Conservation (phyloP, 2,113 vertebrate species). For the Myrmecophaga tridactyla region DNA sequence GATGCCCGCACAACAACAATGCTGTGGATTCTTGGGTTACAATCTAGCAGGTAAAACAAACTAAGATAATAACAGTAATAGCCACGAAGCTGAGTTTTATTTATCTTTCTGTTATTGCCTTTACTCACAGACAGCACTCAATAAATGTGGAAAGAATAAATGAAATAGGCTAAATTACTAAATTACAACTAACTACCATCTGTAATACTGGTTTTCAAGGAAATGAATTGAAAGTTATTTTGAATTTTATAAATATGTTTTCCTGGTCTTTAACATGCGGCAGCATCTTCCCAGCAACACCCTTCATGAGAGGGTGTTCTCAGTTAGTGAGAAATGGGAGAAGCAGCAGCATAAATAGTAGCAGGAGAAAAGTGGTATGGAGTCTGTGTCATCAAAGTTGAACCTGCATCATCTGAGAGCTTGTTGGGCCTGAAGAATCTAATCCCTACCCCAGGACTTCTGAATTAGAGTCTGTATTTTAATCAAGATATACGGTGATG, state of each 20-base stretch:
- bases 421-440: not conserved
- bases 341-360: not conserved
- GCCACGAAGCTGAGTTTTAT: not conserved
- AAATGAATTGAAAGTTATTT: not conserved
- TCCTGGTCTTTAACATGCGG: not conserved
- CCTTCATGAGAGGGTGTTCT: not conserved
- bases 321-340: not conserved
- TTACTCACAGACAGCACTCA: not conserved
- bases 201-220: not conserved
- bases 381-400: not conserved
- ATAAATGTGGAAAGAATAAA: not conserved
- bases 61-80: not conserved
- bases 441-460: not conserved
- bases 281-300: not conserved
- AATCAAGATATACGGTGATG: not conserved
- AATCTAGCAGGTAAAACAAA: not conserved
- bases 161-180: not conserved
- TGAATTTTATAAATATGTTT: not conserved
- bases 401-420: not conserved
- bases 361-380: not conserved
- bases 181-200: not conserved
- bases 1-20: not conserved
- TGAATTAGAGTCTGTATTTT: not conserved
- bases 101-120: not conserved
- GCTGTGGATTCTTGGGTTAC: not conserved